Conservation (phyloP, 2,888 invertebrate species). For the Labia minor region DNA sequence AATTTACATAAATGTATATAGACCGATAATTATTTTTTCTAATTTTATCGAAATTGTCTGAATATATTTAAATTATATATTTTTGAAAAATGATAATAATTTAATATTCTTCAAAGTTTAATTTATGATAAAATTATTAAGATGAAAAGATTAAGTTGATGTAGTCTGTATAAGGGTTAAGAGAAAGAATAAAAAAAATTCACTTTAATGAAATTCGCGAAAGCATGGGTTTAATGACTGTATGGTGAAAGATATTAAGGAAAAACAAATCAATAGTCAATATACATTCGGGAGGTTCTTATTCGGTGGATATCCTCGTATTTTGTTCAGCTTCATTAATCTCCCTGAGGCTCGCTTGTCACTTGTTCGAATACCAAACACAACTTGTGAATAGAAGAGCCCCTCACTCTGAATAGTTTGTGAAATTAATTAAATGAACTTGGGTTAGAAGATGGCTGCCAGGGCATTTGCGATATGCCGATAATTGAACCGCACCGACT, state of each 20-base stretch:
- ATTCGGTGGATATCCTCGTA: background rate
- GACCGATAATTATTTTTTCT: no score
- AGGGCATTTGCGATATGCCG: conserved; percentile 2
- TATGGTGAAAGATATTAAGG: background rate
- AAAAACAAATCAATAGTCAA: conserved; percentile 8
- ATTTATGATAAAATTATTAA: no score
- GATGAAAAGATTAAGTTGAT: no score
- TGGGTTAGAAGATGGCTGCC: conserved; percentile 29
- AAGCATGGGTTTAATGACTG: no score
- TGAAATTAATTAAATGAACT: conserved; percentile 8
- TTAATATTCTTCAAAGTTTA: no score
- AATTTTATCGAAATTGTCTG: no score
- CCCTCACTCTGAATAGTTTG: background rate
- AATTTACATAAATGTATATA: no score
- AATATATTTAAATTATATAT: no score
- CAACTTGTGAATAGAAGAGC: background rate
- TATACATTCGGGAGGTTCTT: background rate
- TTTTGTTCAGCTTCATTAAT: conserved; percentile 6
- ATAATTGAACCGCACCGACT: background rate
- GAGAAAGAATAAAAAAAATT: no score
- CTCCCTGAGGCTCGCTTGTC: background rate
- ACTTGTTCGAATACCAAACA: background rate
- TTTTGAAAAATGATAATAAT: no score
- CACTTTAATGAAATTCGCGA: no score
- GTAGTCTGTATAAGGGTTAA: no score